Evolutionary conservation across 2,888 invertebrate species (phyloP), one percentile per base, ranked within the genome.

Genomic region (Atethmia centrago): DNA sequence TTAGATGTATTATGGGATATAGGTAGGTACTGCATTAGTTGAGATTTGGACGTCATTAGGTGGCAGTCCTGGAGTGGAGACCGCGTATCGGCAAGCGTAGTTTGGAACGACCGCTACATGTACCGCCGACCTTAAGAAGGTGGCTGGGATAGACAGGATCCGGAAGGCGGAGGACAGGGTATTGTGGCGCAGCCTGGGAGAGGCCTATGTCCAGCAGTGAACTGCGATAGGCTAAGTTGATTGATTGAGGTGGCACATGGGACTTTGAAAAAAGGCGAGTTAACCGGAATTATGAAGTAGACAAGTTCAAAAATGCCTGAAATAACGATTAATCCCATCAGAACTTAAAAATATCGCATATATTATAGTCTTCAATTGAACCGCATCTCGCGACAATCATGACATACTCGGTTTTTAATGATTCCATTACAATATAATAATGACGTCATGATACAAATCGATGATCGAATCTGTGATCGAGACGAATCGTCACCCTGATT

Each of bases 401-500:
- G 49, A 62, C 49, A 45, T 45, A 64, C 59, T 65, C 59, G 64
- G n/a, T 64, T 67, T 68, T 62, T 19, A 67, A 55, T 51, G 49
- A 45, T 71, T 31, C 36, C 47, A 71, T 71, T 70, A 73, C 65
- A 67, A 71, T 77, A 72, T 71, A 73, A 72, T 47, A 75, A 53
- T 81, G 79, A 74, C 81, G 78, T 86, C 75, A 80, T 55, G 47
- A 69, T 59, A 74, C 31, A 74, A 85, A 76, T 76, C 72, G 71
- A 63, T 80, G 74, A 80, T 82, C 71, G 55, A 79, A 86, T 77
- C 51, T 70, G 59, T 80, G 72, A 80, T 83, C 71, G 79, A 80
- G 78, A 76, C 77, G 66, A 79, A 83, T 86, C 85, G 87, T 87
- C 84, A 87, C 77, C 83, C 65, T 4, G 67, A 79, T 81, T 82